Evolutionary conservation across 2,797 vertebrate genomes (phyloP).

Genomic region (Pseudochromis fuscus): DNA sequence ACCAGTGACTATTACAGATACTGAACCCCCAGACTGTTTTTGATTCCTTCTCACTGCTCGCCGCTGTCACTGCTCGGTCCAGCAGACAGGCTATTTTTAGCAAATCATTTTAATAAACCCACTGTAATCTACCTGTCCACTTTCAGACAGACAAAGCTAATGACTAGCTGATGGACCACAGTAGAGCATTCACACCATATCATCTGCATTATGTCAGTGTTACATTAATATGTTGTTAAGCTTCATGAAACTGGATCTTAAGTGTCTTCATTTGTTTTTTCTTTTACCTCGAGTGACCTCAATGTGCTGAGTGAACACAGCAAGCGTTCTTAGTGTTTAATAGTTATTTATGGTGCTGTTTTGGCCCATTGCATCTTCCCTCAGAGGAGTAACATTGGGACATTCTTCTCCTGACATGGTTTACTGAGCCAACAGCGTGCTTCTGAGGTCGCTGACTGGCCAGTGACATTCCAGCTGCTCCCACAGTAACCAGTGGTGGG

Average conservation of each 20-base stretch:
- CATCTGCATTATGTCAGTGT: too few relatives aligned
- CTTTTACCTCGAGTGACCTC: constrained; percentile 28
- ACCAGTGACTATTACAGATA: too few relatives aligned
- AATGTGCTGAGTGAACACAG: constrained; percentile 22
- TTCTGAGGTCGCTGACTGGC: constrained; percentile 79
- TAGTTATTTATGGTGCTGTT: constrained; percentile 67
- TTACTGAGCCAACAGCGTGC: constrained; percentile 77
- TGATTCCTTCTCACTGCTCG: too few relatives aligned
- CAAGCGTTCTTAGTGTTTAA: constrained; percentile 38
- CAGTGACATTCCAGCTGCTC: constrained; percentile 83
- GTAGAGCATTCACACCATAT: too few relatives aligned
- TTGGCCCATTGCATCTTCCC: constrained; percentile 52
- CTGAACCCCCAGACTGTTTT: too few relatives aligned
- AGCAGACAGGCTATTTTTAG: too few relatives aligned
- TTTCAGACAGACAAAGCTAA: too few relatives aligned
- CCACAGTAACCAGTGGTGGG: constrained; percentile 77
- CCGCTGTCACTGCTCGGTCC: too few relatives aligned
- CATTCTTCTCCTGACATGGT: constrained; percentile 78
- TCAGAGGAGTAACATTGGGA: constrained; percentile 70
- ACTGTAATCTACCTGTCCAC: too few relatives aligned
- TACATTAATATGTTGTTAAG: too few relatives aligned
- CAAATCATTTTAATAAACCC: too few relatives aligned
- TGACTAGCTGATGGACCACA: too few relatives aligned
- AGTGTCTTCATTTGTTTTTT: not conserved
- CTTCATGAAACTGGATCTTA: not conserved